Evolutionary conservation across 1,140 invertebrate genomes (phyloP).

Genomic region (Batillaria attramentaria): DNA sequence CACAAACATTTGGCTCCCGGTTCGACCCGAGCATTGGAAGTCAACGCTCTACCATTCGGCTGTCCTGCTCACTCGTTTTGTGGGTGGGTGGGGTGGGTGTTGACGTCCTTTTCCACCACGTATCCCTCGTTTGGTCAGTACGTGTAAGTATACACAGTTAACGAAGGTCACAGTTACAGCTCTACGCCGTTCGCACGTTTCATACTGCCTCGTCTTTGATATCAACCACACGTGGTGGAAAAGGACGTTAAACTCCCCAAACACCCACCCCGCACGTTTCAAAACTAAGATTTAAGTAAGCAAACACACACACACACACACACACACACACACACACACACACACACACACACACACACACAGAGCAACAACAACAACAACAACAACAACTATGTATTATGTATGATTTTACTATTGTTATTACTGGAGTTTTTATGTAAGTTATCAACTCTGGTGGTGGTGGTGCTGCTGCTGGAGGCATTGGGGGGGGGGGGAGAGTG

Average conservation of each 20-base stretch:
- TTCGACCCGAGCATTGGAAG: background rate
- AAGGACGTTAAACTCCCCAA: background rate
- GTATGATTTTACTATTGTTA: background rate
- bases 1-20: too few species aligned
- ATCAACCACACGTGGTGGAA: background rate
- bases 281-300: background rate
- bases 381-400: background rate
- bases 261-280: background rate
- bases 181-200: too few species aligned
- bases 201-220: too few species aligned
- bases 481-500: slow-evolving; percentile 3
- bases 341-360: slow-evolving; percentile 6
- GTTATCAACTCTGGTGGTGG: too few species aligned
- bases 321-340: slow-evolving; percentile 16
- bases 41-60: too few species aligned
- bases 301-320: background rate
- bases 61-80: too few species aligned
- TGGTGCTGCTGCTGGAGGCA: too few species aligned
- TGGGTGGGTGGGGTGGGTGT: too few species aligned
- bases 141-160: background rate
- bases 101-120: too few species aligned
- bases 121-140: background rate
- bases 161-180: too few species aligned
- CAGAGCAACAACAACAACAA: background rate
- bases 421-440: too few species aligned